phyloP scores from a whole-genome alignment of 2,888 invertebrate genomes.

The Neoscelio sp. region DNA sequence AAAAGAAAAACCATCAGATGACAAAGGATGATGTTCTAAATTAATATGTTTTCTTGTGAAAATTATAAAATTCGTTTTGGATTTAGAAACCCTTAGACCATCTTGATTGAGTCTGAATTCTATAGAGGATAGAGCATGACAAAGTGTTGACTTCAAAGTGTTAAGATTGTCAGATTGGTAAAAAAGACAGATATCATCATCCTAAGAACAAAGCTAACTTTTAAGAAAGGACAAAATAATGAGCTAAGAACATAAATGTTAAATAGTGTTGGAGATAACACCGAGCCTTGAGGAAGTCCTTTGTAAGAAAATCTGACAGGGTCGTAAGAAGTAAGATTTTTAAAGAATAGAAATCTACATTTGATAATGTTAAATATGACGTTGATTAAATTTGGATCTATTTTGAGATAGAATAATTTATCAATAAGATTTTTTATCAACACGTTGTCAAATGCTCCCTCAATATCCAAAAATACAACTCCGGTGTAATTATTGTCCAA shows the following conservation, averaged over 20 bases:
- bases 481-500: neutral
- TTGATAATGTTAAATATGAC: neutral
- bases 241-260: neutral
- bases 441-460: slow-evolving; percentile 12
- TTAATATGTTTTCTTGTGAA: slow-evolving; percentile 1
- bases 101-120: neutral
- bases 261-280: neutral
- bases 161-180: neutral
- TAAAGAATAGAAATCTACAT: neutral
- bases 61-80: slow-evolving; percentile 8
- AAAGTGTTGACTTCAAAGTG: no score
- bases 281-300: slow-evolving; percentile 5
- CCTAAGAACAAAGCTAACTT: neutral
- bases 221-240: neutral
- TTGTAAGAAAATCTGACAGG: neutral
- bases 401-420: neutral
- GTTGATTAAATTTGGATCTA: neutral
- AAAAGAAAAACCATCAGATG: no score
- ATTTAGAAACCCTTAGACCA: no score
- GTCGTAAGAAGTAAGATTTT: neutral
- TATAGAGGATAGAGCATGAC: no score
- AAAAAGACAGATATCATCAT: slow-evolving; percentile 7
- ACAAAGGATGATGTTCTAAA: no score
- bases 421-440: neutral
- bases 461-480: slow-evolving; percentile 11